Evolutionary conservation across 2,113 vertebrate species (phyloP).

Genomic region (Calidris pugnax): DNA sequence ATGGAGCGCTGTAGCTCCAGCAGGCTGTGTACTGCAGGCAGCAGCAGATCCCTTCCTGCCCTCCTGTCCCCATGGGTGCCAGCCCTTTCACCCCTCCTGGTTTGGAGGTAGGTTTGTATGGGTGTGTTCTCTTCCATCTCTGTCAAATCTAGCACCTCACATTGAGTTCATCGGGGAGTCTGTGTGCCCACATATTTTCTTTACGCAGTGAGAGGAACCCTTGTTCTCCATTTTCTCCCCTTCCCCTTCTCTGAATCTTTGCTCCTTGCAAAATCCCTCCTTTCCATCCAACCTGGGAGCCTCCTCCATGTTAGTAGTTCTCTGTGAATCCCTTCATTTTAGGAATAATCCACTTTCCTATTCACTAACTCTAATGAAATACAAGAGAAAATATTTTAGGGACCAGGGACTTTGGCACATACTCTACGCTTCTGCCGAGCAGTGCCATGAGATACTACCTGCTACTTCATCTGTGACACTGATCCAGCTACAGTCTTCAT

Average conservation of each 20-base stretch:
- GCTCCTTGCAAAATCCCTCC: neutral
- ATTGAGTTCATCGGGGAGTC: neutral
- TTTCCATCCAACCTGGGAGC: neutral
- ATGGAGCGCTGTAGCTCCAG: neutral
- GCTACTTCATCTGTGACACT: constrained; percentile 81
- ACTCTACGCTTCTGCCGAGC: neutral
- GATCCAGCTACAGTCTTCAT: constrained; percentile 85
- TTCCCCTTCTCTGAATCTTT: neutral
- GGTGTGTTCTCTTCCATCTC: neutral
- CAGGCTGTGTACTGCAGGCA: neutral
- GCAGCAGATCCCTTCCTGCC: neutral
- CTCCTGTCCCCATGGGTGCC: rapidly evolving
- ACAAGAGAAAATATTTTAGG: neutral
- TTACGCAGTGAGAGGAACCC: neutral
- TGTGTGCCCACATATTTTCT: neutral
- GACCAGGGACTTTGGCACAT: neutral
- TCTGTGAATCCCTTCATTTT: neutral
- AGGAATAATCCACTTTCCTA: neutral
- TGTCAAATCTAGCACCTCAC: neutral
- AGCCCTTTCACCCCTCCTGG: neutral
- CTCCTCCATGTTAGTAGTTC: neutral
- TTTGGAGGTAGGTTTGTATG: neutral
- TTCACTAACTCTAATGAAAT: neutral
- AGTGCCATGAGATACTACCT: constrained; percentile 72
- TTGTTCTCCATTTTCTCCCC: neutral